Conservation (phyloP, 64 coral and sea anemone genomes). For the Stichodactyla mertensii region DNA sequence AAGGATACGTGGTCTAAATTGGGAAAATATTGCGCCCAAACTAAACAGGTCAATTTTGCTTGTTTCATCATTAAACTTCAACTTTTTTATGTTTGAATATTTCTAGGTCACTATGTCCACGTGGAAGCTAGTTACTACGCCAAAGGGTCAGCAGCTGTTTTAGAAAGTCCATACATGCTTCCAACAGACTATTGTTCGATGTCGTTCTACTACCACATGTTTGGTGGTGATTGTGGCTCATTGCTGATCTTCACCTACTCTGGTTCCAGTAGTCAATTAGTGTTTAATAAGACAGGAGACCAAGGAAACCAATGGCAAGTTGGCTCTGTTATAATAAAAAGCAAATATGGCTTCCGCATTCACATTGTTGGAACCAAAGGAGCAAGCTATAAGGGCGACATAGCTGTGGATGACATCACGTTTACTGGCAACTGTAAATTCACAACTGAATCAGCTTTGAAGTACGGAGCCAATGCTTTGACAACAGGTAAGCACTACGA, state of each 20-base stretch:
- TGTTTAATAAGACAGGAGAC: constrained; percentile 45
- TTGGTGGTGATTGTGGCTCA: constrained; percentile 45
- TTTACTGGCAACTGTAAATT: constrained; percentile 56
- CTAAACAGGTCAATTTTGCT: too few species aligned
- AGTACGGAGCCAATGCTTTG: constrained; percentile 27
- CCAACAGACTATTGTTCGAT: constrained; percentile 57
- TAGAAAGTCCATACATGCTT: constrained; percentile 77
- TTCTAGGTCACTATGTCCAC: constrained; percentile 74
- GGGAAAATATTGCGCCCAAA: too few species aligned
- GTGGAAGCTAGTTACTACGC: constrained; percentile 65
- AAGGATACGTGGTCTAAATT: too few species aligned
- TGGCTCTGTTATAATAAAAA: constrained; percentile 29
- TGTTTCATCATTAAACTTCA: too few species aligned
- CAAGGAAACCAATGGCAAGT: constrained; percentile 47
- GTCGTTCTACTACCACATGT: constrained; percentile 78
- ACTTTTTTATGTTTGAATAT: neutral
- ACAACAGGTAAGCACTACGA: neutral
- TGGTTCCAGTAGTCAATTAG: constrained; percentile 30
- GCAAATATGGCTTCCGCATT: constrained; percentile 71
- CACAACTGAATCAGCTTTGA: constrained; percentile 27
- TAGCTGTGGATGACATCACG: constrained; percentile 74
- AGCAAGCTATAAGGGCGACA: constrained; percentile 48
- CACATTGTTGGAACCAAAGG: constrained; percentile 67
- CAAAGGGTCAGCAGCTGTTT: constrained; percentile 48
- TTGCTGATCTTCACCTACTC: constrained; percentile 59